Evolutionary conservation across 2,113 vertebrate species (phyloP).

Genomic region (Nesospiza acunhae): DNA sequence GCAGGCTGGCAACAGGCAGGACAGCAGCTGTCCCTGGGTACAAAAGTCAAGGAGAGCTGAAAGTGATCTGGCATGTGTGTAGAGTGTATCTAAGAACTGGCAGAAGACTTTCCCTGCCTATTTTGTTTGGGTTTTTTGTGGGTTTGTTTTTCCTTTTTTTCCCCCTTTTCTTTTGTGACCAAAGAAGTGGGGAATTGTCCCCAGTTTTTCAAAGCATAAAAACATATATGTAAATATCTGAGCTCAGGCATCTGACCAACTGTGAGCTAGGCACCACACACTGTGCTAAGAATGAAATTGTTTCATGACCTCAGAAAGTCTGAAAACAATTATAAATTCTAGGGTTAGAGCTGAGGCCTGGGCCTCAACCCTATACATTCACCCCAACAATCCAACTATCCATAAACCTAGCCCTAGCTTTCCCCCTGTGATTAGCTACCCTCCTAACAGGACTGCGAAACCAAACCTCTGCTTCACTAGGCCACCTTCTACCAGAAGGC

Average conservation of each 20-base stretch:
- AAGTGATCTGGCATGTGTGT: neutral
- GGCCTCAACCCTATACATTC: too few relatives aligned
- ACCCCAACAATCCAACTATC: too few relatives aligned
- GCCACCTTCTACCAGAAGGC: too few relatives aligned
- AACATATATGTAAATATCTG: rapidly evolving
- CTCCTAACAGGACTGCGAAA: too few relatives aligned
- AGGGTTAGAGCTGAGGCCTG: neutral
- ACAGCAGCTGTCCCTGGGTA: neutral
- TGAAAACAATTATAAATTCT: neutral
- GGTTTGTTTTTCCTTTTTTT: neutral
- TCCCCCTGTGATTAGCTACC: too few relatives aligned
- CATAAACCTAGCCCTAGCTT: too few relatives aligned
- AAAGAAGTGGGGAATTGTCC: neutral
- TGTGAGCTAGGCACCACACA: neutral
- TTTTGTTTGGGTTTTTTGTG: neutral
- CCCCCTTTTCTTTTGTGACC: rapidly evolving
- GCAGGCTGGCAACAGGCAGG: neutral
- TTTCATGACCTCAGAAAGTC: neutral
- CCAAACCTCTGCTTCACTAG: too few relatives aligned
- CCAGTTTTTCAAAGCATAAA: neutral
- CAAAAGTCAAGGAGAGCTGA: neutral
- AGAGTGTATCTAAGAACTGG: neutral
- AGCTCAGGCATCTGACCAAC: neutral
- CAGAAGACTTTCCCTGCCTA: neutral
- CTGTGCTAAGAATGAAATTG: neutral